Conservation (phyloP, 1,140 invertebrate species). For the Calycopis cecrops region DNA sequence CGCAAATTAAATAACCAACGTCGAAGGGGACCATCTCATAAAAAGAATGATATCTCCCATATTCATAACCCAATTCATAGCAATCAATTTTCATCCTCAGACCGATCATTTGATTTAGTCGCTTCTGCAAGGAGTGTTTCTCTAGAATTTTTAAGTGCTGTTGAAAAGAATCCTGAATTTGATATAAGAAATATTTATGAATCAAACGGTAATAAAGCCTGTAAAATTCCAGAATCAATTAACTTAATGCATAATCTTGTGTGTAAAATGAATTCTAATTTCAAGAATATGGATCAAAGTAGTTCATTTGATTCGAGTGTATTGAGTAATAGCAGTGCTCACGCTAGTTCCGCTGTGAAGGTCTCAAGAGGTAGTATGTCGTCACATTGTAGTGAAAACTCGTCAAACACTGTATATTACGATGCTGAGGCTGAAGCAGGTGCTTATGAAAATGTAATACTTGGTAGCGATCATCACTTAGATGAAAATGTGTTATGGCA, state of each 20-base stretch:
- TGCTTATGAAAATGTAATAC: slow-evolving; percentile 68
- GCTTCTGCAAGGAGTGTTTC: slow-evolving; percentile 80
- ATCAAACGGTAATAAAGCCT: slow-evolving; percentile 78
- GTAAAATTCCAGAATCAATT: slow-evolving; percentile 75
- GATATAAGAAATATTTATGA: slow-evolving; percentile 87
- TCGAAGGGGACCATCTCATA: slow-evolving; percentile 70
- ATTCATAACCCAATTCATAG: slow-evolving; percentile 86
- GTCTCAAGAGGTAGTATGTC: slow-evolving; percentile 63
- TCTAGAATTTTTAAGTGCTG: slow-evolving; percentile 79
- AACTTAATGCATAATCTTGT: slow-evolving; percentile 66
- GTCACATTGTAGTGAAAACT: slow-evolving; percentile 64
- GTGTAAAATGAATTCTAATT: slow-evolving; percentile 66
- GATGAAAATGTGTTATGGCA: slow-evolving; percentile 89
- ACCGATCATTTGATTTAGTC: slow-evolving; percentile 75
- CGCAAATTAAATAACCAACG: slow-evolving; percentile 83
- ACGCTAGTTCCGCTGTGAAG: slow-evolving; percentile 37
- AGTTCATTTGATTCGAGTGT: slow-evolving; percentile 36
- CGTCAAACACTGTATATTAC: slow-evolving; percentile 67
- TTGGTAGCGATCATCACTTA: slow-evolving; percentile 83
- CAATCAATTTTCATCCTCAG: slow-evolving; percentile 50
- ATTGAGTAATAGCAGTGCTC: slow-evolving; percentile 29
- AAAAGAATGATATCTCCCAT: slow-evolving; percentile 84
- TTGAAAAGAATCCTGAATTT: slow-evolving; percentile 81
- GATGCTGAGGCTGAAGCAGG: slow-evolving; percentile 62
- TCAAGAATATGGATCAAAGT: slow-evolving; percentile 35